Evolutionary conservation across 1,140 invertebrate genomes (phyloP).

Genomic region (Triops longicaudatus): DNA sequence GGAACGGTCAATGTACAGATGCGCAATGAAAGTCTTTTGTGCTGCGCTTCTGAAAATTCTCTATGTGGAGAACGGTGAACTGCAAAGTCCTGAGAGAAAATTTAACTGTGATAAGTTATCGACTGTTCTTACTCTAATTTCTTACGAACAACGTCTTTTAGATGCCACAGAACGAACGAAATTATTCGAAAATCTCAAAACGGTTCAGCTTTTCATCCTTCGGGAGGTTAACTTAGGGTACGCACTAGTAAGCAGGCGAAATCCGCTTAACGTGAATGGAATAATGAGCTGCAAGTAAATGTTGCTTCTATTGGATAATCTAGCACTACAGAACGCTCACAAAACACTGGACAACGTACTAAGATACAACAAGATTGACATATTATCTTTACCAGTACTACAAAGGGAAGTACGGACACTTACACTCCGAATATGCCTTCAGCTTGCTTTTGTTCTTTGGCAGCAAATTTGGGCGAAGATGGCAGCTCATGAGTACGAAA

Average conservation of each 20-base stretch:
- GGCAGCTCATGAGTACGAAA: neutral
- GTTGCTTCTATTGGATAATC: neutral
- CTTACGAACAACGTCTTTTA: no score
- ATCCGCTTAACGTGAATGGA: neutral
- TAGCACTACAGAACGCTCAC: neutral
- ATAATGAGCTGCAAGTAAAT: neutral
- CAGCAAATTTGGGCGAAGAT: neutral
- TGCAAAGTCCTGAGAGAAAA: no score
- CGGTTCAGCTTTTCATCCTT: neutral
- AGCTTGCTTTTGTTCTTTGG: neutral
- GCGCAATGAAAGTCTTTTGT: no score
- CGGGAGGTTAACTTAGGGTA: neutral
- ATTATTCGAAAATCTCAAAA: no score
- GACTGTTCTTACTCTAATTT: no score
- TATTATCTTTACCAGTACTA: neutral
- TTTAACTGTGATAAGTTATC: no score
- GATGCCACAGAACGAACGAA: no score
- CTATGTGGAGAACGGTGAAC: no score
- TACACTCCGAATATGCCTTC: neutral
- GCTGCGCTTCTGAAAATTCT: no score
- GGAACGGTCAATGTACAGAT: no score
- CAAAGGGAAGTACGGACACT: neutral
- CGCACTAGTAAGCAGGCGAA: neutral
- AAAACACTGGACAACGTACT: neutral
- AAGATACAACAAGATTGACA: neutral